Evolutionary conservation across 2,888 invertebrate genomes (phyloP), one percentile per base, ranked within the genome.

Genomic region (Aphelenchoides bicaudatus): DNA sequence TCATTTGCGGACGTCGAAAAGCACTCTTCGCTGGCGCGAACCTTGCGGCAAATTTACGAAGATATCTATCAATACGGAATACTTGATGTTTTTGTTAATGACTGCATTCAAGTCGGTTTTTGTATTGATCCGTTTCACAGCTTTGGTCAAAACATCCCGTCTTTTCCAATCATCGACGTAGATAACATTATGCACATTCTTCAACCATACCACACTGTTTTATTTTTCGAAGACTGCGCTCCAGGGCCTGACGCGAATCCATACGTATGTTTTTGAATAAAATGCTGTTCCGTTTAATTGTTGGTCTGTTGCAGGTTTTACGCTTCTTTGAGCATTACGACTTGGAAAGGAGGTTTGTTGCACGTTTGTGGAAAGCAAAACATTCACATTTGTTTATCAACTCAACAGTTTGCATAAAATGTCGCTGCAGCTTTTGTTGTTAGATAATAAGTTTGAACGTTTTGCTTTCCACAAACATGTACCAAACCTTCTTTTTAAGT

Each of bases 221-320:
- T 76, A 5, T 62, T 76, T 29, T 59, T 74, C n/a, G 75, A 75
- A 54, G 69, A 72, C 47, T 39, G 47, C n/a, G 25, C 58, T 51
- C 73, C 75, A 1, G 67, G 69, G 29, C 71, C 74, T 5, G 74
- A 74, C 49, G 68, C 73, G 1, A 75, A 76, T 53, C 75, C 75
- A 8, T 62, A 62, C 23, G 71, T n/a, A n/a, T n/a, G n/a, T n/a
- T n/a, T n/a, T n/a, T n/a, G n/a, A n/a, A n/a, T n/a, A n/a, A n/a
- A n/a, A n/a, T n/a, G n/a, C n/a, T n/a, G n/a, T n/a, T n/a, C n/a
- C n/a, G n/a, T n/a, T n/a, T n/a, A n/a, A n/a, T n/a, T n/a, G n/a
- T n/a, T n/a, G n/a, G n/a, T n/a, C n/a, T n/a, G n/a, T n/a, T n/a
- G n/a, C n/a, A n/a, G n/a, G n/a, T 76, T 6, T 59, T 68, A 0